Conservation (phyloP, 2,888 invertebrate genomes). For the Papilio demoleus region DNA sequence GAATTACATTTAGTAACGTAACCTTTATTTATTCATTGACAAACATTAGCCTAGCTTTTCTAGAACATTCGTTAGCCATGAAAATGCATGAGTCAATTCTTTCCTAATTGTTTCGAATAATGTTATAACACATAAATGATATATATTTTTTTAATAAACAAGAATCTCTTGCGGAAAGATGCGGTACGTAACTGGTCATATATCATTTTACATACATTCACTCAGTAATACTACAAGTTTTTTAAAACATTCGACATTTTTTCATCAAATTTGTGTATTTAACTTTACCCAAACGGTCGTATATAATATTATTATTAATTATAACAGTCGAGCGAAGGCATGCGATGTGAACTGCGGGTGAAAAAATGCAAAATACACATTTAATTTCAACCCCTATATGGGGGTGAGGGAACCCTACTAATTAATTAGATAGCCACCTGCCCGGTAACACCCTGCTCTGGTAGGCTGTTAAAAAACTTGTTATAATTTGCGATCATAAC, state of each 20-base stretch:
- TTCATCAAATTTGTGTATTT: slow-evolving; percentile 50
- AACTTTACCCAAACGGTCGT: slow-evolving; percentile 51
- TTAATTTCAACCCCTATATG: slow-evolving; percentile 70
- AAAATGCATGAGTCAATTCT: not conserved
- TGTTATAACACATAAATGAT: no score
- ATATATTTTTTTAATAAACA: no score
- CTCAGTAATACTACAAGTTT: no score
- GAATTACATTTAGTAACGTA: slow-evolving; percentile 21
- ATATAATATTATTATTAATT: slow-evolving; percentile 69
- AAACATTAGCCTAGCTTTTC: not conserved
- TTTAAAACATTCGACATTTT: no score
- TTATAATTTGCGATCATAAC: slow-evolving; percentile 51
- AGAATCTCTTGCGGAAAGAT: no score
- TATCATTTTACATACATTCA: no score
- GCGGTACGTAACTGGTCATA: no score
- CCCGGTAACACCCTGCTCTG: slow-evolving; percentile 61
- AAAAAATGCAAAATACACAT: slow-evolving; percentile 79
- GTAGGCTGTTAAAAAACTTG: slow-evolving; percentile 52
- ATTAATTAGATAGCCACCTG: slow-evolving; percentile 78
- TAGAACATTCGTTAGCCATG: not conserved
- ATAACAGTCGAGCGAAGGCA: slow-evolving; percentile 62
- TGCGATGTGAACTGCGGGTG: slow-evolving; percentile 59
- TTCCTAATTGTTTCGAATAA: no score
- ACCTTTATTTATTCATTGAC: not conserved
- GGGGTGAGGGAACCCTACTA: slow-evolving; percentile 62